These are phyloP conservation scores for Notothenia coriiceps DNA, from an alignment of 2,113 vertebrate species.

Conservation along the genomic window DNA sequence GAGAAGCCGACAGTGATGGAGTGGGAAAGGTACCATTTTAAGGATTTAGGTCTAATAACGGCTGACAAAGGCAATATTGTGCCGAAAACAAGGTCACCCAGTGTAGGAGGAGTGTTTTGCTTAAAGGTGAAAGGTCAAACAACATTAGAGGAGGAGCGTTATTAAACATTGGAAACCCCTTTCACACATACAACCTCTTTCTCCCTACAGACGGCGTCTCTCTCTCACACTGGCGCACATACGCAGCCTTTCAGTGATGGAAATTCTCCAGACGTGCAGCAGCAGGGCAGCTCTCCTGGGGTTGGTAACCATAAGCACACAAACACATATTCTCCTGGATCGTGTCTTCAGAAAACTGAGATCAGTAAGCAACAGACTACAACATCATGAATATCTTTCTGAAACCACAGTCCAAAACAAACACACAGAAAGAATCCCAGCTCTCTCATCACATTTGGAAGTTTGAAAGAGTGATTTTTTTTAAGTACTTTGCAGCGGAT, in stretches of 20 bases:
- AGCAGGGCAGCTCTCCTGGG: constrained; percentile 60
- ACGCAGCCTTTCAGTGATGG: constrained; percentile 41
- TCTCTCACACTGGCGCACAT: not conserved
- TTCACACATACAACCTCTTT: not conserved
- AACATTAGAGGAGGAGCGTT: constrained; percentile 29
- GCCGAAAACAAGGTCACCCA: constrained; percentile 19
- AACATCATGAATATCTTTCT: constrained; percentile 18
- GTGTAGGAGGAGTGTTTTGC: constrained; percentile 3
- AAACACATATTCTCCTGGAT: constrained; percentile 52
- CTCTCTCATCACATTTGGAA: not conserved
- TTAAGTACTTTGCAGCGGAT: constrained; percentile 31
- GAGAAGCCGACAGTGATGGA: constrained; percentile 28
- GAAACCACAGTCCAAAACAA: not conserved
- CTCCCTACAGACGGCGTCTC: not conserved
- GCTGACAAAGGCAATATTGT: constrained; percentile 19
- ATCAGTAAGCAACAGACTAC: constrained; percentile 22
- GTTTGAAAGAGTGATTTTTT: constrained; percentile 16
- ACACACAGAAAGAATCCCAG: not conserved
- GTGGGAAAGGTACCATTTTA: constrained; percentile 26
- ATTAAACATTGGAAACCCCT: not conserved
- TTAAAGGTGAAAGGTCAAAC: constrained; percentile 30
- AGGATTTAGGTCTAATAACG: constrained; percentile 40
- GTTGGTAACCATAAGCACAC: constrained; percentile 60
- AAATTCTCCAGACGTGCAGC: constrained; percentile 62
- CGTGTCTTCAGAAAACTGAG: constrained; percentile 20